phyloP scores from a whole-genome alignment of 2,113 vertebrate species.

The Oreochromis tanganicae region DNA sequence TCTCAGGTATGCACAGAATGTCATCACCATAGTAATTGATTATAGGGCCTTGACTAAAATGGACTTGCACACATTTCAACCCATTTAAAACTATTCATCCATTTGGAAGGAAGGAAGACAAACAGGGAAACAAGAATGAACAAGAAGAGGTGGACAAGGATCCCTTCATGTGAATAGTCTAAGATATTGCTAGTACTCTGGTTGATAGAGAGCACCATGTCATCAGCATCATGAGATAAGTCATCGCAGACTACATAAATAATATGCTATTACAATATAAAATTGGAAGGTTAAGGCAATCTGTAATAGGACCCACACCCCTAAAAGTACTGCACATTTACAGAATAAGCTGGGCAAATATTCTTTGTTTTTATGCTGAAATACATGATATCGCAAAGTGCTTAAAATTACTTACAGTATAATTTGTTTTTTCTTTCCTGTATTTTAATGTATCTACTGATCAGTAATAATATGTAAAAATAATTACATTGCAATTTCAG shows the following conservation, averaged over 20 bases:
- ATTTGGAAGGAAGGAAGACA: background rate
- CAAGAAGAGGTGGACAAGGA: background rate
- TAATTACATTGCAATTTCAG: rapidly evolving
- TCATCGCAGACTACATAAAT: background rate
- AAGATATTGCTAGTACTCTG: rapidly evolving
- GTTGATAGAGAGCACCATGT: background rate
- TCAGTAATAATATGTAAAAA: background rate
- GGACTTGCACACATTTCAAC: background rate
- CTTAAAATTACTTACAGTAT: background rate
- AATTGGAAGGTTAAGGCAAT: background rate
- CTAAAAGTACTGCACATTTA: background rate
- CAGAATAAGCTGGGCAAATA: background rate
- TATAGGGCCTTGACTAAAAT: background rate
- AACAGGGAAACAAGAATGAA: background rate
- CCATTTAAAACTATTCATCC: background rate
- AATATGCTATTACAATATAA: background rate
- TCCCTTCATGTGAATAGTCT: background rate
- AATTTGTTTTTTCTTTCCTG: background rate
- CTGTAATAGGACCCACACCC: background rate
- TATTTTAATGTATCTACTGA: background rate
- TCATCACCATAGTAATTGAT: background rate
- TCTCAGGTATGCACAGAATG: background rate
- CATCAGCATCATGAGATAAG: background rate
- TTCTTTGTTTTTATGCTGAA: background rate
- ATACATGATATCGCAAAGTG: rapidly evolving